These are phyloP conservation scores for Bergia puertoricense DNA, from an alignment of 92 coral and sea anemone species.

Conservation along the genomic window DNA sequence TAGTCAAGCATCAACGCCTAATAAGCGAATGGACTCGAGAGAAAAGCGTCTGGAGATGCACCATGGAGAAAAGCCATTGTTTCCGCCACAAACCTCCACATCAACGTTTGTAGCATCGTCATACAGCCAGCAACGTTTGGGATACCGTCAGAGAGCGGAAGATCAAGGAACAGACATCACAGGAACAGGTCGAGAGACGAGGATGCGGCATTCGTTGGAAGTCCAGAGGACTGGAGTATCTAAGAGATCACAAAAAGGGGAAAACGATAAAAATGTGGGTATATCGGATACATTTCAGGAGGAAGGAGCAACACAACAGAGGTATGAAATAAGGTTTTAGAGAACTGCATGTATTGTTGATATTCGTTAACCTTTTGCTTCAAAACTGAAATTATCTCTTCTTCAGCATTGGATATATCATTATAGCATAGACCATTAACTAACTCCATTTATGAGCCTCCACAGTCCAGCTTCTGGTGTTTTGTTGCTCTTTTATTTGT, in stretches of 20 bases:
- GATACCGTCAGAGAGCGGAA: background rate
- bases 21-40: conserved; percentile 28
- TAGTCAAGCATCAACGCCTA: conserved; percentile 40
- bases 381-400: too few relatives aligned
- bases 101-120: background rate
- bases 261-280: background rate
- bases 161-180: background rate
- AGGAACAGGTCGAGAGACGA: background rate
- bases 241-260: conserved; percentile 8
- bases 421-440: too few relatives aligned
- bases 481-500: too few relatives aligned
- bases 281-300: background rate
- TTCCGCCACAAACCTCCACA: background rate
- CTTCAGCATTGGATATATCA: too few relatives aligned
- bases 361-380: too few relatives aligned
- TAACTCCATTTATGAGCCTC: too few relatives aligned
- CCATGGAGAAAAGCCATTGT: background rate
- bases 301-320: background rate
- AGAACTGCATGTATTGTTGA: background rate
- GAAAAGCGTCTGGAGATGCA: background rate
- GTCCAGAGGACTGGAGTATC: background rate
- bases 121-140: background rate
- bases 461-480: too few relatives aligned
- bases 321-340: conserved; percentile 1
- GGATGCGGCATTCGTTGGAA: background rate